A percentile compares a stretch with the other conserved stretches of the same genome.
These are phyloP conservation scores for Gobio occitaniae DNA, from an alignment of 2,797 vertebrate genomes.

Conservation along the genomic window DNA sequence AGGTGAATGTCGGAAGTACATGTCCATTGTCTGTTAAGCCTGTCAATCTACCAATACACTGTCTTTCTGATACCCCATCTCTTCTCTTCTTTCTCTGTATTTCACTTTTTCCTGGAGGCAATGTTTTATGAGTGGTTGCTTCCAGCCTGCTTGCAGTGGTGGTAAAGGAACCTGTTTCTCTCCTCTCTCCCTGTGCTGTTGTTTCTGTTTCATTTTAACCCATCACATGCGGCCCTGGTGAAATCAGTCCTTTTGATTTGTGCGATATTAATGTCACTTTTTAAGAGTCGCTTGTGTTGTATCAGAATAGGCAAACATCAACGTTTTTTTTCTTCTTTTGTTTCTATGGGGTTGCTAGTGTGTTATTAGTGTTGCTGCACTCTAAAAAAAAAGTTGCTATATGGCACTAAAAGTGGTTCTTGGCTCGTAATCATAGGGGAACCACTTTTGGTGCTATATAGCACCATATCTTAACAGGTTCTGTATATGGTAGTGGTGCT, in stretches of 20 bases:
- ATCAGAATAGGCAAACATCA: background rate
- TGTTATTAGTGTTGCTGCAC: too few relatives aligned
- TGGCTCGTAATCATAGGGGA: too few relatives aligned
- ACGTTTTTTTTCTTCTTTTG: background rate
- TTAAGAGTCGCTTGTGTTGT: background rate
- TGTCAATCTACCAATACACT: conserved; percentile 22
- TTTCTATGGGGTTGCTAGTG: background rate
- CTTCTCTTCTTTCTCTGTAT: conserved; percentile 10
- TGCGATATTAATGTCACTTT: background rate
- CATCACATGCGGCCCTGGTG: too few relatives aligned
- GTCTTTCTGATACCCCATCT: conserved; percentile 1
- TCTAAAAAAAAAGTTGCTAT: too few relatives aligned
- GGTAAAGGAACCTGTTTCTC: background rate
- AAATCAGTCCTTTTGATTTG: background rate
- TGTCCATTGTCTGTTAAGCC: conserved; percentile 5
- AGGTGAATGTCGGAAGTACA: conserved; percentile 35
- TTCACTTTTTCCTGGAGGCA: conserved; percentile 17
- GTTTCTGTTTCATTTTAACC: conserved; percentile 1
- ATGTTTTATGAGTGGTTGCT: background rate
- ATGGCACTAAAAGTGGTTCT: too few relatives aligned
- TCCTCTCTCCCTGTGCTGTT: background rate
- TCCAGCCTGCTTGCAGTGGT: background rate
- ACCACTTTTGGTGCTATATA: too few relatives aligned
- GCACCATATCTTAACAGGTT: too few relatives aligned
- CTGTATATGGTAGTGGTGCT: too few relatives aligned